phyloP scores from a whole-genome alignment of 2,113 vertebrate genomes.

The rabbit (Oryctolagus cuniculus) region mOryCun1.1 NC_091445.1:42331001-42331500 shows the following conservation, averaged over 20 bases:
- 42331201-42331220: neutral
- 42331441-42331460: neutral
- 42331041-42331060: neutral
- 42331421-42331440: conserved; percentile 27
- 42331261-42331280: neutral
- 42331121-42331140: neutral
- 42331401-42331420: neutral
- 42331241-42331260: neutral
- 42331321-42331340: neutral
- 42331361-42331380: neutral
- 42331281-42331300: neutral
- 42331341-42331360: neutral
- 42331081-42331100: neutral
- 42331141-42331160: neutral
- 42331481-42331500: conserved; percentile 55
- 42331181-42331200: neutral
- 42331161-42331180: rapidly evolving
- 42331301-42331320: neutral
- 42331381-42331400: neutral
- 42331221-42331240: neutral
- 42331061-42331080: neutral
- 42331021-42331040: neutral
- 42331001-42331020: neutral
- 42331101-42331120: neutral
- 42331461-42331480: conserved; percentile 22